Percentiles rank a stretch among this genome's conserved stretches.
phyloP scores from a whole-genome alignment of 1,140 invertebrate species.

The Bombus picipes region DNA sequence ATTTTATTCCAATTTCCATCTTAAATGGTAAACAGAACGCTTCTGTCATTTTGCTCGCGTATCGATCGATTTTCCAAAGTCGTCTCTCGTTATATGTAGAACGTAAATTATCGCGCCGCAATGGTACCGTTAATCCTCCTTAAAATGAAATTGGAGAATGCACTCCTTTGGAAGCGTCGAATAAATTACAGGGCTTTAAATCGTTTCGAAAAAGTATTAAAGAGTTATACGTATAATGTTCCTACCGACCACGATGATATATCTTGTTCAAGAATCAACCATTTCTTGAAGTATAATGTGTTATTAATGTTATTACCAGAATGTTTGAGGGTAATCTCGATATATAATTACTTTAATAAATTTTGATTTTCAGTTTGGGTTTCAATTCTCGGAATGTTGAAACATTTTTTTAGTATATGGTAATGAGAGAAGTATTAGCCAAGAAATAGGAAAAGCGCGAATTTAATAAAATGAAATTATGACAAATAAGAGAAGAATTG shows the following conservation, averaged over 20 bases:
- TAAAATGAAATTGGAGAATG: conserved; percentile 54
- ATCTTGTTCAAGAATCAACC: neutral
- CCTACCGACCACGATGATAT: neutral
- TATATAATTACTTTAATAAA: neutral
- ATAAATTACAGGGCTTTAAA: conserved; percentile 55
- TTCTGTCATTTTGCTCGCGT: conserved; percentile 13
- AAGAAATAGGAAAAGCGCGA: neutral
- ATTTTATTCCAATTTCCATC: conserved; percentile 9
- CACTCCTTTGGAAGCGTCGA: conserved; percentile 56
- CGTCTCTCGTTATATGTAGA: conserved; percentile 21
- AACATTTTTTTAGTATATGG: neutral
- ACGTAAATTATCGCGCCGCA: conserved; percentile 58
- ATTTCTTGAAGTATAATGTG: neutral
- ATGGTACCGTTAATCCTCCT: conserved; percentile 58
- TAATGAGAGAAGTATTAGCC: neutral
- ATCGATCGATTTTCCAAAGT: conserved; percentile 36
- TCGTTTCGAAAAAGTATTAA: conserved; percentile 8
- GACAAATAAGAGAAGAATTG: neutral
- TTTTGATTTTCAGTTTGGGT: neutral
- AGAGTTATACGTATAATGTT: conserved; percentile 12
- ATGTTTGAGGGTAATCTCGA: neutral
- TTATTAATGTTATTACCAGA: neutral
- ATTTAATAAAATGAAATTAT: neutral
- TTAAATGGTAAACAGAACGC: conserved; percentile 24
- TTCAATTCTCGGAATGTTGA: too few species aligned